Evolutionary conservation across 2,113 vertebrate genomes (phyloP).

Genomic region (Leptobrachium ailaonicum): DNA sequence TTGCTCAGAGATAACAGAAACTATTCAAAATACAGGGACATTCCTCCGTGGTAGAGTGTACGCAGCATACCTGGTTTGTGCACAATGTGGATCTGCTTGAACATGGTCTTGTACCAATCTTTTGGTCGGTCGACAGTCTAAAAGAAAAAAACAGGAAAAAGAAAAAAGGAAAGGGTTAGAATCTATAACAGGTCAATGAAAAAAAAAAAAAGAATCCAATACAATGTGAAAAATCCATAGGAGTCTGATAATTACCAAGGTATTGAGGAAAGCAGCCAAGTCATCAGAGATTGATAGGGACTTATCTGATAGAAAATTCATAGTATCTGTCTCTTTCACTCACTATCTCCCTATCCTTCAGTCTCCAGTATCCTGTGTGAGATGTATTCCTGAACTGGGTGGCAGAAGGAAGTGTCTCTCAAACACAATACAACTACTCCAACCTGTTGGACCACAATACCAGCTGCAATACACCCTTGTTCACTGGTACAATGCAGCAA

Average conservation of each 20-base stretch:
- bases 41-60: too few relatives aligned
- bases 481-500: neutral
- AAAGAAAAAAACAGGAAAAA: conserved; percentile 37
- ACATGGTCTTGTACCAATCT: conserved; percentile 99
- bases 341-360: neutral
- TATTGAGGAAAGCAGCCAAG: conserved; percentile 25
- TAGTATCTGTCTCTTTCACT: neutral
- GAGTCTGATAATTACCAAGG: conserved; percentile 33
- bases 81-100: conserved; percentile 98
- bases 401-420: neutral
- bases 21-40: too few relatives aligned
- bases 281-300: conserved; percentile 27
- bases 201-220: neutral
- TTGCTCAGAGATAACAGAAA: too few relatives aligned
- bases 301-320: conserved; percentile 11
- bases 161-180: neutral
- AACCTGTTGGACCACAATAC: conserved; percentile 30
- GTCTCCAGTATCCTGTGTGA: conserved; percentile 3
- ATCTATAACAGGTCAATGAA: neutral
- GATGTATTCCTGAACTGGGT: neutral
- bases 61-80: conserved; percentile 85
- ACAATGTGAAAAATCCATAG: neutral
- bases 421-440: conserved; percentile 25
- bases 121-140: conserved; percentile 96
- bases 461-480: neutral